Base-by-base conservation (phyloP, 23 tunicate genomes). In the Botrylloides violaceus region DNA sequence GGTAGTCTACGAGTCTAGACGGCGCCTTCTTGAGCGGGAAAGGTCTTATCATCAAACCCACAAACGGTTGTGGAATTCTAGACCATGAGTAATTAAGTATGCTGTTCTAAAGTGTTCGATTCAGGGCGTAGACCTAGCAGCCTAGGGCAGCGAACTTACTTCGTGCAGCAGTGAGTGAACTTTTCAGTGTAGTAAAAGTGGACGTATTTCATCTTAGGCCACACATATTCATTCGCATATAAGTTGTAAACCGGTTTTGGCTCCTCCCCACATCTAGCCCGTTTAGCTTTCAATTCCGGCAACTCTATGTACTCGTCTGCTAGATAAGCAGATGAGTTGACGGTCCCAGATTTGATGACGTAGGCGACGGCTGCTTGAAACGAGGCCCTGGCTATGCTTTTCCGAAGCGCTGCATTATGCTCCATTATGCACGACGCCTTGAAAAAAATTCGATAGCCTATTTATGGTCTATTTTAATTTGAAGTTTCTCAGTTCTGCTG, bases 151-250 rank as follows among this genome's bases (percentile, higher is more conserved):
- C 3, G 34, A 3, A 63, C 70, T 63, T 31, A 63, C 70, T 63
- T 63, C 29, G 34, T 33, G 33, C 70, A 63, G 9, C 70, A 63
- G 33, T 28, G 35, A 3, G 70, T 27, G 18, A 63, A 33, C 33
- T 63, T 63, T 63, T 63, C 70, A 4, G 12, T 12, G 70, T 63
- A 63, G 9, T 12, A 63, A 9, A 25, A 63, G 29, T 63, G 70
- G 12, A 63, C 35, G 29, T 63, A 63, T 63, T 63, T 63, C 70
- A 63, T 12, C 70, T 31, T 31, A 3, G 70, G 70, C 32, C 33
- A 63, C 20, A 7, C 12, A 9, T 15, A 63, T 31, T 63, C 36
- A 3, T 34, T 34, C 7, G 70, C 3, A 19, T 29, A 31, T 27
- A 33, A 33, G 9, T 63, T 33, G 3, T 63, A 33, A 9, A 63